Base-by-base conservation (phyloP, 64 coral and sea anemone genomes). In the Dendrophyllia cribrosa region DNA sequence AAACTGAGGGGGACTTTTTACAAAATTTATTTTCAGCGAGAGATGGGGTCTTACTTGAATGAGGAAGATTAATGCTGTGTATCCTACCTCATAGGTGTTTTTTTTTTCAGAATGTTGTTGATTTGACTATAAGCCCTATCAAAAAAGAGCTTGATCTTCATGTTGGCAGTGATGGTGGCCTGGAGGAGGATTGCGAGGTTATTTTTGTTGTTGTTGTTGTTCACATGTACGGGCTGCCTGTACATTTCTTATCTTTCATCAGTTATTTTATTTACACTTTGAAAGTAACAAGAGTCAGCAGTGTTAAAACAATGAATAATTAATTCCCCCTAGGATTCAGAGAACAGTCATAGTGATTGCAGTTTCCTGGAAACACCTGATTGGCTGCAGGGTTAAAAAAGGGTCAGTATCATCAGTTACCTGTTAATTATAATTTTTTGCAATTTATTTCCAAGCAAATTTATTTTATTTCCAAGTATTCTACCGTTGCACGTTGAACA, bases 241-340 rank as follows among this genome's bases (percentile, higher is more conserved):
- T 74, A 49, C 71, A 74, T 43, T 74, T 74, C 71, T 14, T 74
- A 74, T 9, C 71, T 74, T 74, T 74, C 9, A 49, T 74, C 43
- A 74, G 6, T 74, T 43, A 74, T 74, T 74, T 74, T 74, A 74
- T 74, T 74, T 74, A 74, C 71, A 74, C 43, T 74, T 74, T 74
- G 71, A 74, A 74, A 74, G 71, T 49, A 74, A 74, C 13, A 74
- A 74, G 71, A 74, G 71, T 74, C n/a, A n/a, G 71, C 71, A 74
- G 9, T 74, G 71, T 49, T 73, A 73, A 73, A 46, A 73, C 70
- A 73, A 73, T 34, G 70, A 73, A 73, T 73, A 73, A 45, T 43
- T 73, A 73, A 73, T 46, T 48, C 16, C 70, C 70, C 70, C 70
- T 73, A 73, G 24, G 70, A 73, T 73, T 73, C 43, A 73, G 70